Conservation (phyloP, 2,113 vertebrate genomes). For the Ptilorrhoa leucosticta region DNA sequence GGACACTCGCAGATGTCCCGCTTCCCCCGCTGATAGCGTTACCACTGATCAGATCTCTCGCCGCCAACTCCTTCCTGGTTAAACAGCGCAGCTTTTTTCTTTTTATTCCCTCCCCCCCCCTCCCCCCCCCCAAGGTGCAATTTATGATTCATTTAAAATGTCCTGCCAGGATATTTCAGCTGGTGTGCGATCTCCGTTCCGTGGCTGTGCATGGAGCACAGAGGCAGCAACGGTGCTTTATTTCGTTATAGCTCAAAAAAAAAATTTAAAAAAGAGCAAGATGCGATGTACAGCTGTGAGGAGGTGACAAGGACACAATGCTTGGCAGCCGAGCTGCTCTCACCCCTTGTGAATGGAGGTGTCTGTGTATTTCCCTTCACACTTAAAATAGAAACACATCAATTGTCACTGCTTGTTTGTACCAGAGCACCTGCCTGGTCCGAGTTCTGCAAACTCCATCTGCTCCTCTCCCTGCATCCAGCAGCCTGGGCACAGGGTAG, state of each 20-base stretch:
- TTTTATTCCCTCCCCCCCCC: rapidly evolving
- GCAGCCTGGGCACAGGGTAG: not conserved
- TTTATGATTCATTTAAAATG: not conserved
- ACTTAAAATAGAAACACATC: conserved; percentile 12
- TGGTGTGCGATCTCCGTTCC: not conserved
- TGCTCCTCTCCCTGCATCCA: not conserved
- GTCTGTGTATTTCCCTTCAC: not conserved
- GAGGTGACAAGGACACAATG: not conserved
- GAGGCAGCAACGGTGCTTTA: not conserved
- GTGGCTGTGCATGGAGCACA: not conserved
- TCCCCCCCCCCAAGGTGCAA: not conserved
- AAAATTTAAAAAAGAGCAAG: not conserved
- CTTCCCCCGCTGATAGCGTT: not conserved
- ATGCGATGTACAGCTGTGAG: conserved; percentile 13
- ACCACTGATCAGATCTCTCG: not conserved
- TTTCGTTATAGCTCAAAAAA: not conserved
- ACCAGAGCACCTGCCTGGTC: not conserved
- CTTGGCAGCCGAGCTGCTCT: not conserved
- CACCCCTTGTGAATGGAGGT: conserved; percentile 10
- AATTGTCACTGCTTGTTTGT: not conserved
- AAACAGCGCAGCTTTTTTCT: not conserved
- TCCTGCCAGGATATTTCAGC: not conserved
- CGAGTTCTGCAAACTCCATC: not conserved
- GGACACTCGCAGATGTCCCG: not conserved
- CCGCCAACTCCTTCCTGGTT: not conserved